Evolutionary conservation across 2,888 invertebrate species (phyloP).

Genomic region (Cremastinae sp.): DNA sequence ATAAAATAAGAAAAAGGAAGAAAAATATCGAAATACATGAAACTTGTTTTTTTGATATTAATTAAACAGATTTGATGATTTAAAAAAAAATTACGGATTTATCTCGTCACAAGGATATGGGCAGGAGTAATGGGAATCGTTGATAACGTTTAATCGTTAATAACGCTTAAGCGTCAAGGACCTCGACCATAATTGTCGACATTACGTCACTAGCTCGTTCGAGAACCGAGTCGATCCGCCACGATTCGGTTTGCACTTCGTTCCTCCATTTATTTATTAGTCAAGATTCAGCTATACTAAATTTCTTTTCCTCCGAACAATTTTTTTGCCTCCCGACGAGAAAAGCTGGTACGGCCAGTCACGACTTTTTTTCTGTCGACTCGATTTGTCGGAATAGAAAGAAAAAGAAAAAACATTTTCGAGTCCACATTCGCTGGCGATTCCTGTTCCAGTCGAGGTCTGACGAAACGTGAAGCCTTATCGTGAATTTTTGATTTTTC

Average conservation of each 20-base stretch:
- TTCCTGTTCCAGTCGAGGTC: too few relatives aligned
- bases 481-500: too few relatives aligned
- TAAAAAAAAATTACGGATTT: neutral
- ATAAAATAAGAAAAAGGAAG: too few relatives aligned
- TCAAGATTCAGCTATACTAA: too few relatives aligned
- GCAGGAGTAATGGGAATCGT: neutral
- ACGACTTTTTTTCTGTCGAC: neutral
- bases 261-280: neutral
- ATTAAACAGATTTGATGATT: neutral
- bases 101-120: neutral
- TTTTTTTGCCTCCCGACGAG: conserved; percentile 16
- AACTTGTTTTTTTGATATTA: too few relatives aligned
- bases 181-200: neutral
- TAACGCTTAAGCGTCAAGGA: neutral
- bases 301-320: neutral
- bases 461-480: too few relatives aligned
- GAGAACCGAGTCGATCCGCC: neutral
- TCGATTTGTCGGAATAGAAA: neutral
- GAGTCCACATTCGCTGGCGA: neutral
- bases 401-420: neutral
- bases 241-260: conserved; percentile 8
- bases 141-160: neutral
- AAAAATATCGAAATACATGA: too few relatives aligned
- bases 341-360: conserved; percentile 10
- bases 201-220: conserved; percentile 7